Percentiles rank a stretch among this genome's conserved stretches.
phyloP scores from a whole-genome alignment of 2,888 invertebrate species.

The Synergus umbraculus region DNA sequence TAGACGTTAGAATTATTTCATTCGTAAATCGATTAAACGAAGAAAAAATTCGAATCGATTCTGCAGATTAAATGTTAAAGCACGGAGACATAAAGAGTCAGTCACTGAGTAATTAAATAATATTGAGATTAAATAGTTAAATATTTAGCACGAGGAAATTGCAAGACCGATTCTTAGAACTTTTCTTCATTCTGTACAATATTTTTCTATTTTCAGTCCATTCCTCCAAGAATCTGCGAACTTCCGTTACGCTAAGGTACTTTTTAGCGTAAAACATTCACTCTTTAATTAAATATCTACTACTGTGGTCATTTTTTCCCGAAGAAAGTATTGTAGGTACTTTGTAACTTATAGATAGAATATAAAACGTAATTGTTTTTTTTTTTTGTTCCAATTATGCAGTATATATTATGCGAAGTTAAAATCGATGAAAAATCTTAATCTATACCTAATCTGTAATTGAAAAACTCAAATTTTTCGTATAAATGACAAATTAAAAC shows the following conservation, averaged over 20 bases:
- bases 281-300: slow-evolving; percentile 32
- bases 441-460: not conserved
- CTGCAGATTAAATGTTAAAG: not conserved
- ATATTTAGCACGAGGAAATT: not conserved
- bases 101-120: not conserved
- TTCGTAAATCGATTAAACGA: not conserved
- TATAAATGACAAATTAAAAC: not conserved
- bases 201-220: slow-evolving; percentile 6
- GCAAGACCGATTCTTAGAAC: not conserved
- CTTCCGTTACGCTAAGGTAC: slow-evolving; percentile 30
- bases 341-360: slow-evolving; percentile 42
- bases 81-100: not conserved
- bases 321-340: slow-evolving; percentile 37
- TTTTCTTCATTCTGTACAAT: slow-evolving; percentile 23
- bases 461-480: not conserved
- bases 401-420: slow-evolving; percentile 39
- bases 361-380: slow-evolving; percentile 12
- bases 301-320: slow-evolving; percentile 40
- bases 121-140: slow-evolving; percentile 7
- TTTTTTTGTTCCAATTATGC: not conserved
- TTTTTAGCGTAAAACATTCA: slow-evolving; percentile 39
- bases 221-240: slow-evolving; percentile 1
- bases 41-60: not conserved
- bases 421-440: slow-evolving; percentile 15
- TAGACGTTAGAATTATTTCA: not conserved